Conservation (phyloP, 2,888 invertebrate species). For the Mystacides longicornis region DNA sequence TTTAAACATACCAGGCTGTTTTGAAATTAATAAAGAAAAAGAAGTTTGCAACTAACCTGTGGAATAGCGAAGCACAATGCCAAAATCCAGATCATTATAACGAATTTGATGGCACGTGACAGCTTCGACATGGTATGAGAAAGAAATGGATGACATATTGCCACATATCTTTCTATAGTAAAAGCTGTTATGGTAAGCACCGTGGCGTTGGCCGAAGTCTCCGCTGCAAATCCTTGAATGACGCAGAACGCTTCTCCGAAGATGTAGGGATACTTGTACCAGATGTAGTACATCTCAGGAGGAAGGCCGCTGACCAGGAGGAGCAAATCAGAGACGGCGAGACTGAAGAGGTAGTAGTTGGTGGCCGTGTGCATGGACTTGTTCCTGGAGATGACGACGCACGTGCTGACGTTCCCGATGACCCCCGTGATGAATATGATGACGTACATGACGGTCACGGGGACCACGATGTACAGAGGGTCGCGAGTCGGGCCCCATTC, state of each 20-base stretch:
- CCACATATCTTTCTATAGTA: slow-evolving; percentile 66
- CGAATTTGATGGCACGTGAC: slow-evolving; percentile 74
- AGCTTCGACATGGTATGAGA: slow-evolving; percentile 82
- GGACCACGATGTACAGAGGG: slow-evolving; percentile 56
- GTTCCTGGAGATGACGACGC: slow-evolving; percentile 75
- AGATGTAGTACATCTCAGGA: slow-evolving; percentile 71
- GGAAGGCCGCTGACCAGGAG: slow-evolving; percentile 73
- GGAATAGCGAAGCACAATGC: slow-evolving; percentile 68
- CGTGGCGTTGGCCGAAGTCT: slow-evolving; percentile 73
- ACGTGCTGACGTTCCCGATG: slow-evolving; percentile 76
- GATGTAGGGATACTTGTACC: slow-evolving; percentile 69
- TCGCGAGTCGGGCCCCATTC: slow-evolving; percentile 43
- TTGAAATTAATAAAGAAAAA: no score
- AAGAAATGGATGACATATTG: slow-evolving; percentile 56
- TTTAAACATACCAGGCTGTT: no score
- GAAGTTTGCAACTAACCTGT: slow-evolving; percentile 39
- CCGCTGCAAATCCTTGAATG: slow-evolving; percentile 68
- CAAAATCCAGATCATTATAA: slow-evolving; percentile 72
- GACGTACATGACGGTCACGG: slow-evolving; percentile 67
- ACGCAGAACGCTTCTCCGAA: slow-evolving; percentile 77
- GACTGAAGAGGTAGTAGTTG: slow-evolving; percentile 75
- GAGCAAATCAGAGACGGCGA: slow-evolving; percentile 77
- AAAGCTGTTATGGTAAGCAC: slow-evolving; percentile 76
- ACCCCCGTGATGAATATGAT: slow-evolving; percentile 74
- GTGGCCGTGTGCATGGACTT: slow-evolving; percentile 78